A percentile compares a stretch with the other conserved stretches of the same genome.
phyloP scores from a whole-genome alignment of 2,888 invertebrate species.

The Eilema caniola region DNA sequence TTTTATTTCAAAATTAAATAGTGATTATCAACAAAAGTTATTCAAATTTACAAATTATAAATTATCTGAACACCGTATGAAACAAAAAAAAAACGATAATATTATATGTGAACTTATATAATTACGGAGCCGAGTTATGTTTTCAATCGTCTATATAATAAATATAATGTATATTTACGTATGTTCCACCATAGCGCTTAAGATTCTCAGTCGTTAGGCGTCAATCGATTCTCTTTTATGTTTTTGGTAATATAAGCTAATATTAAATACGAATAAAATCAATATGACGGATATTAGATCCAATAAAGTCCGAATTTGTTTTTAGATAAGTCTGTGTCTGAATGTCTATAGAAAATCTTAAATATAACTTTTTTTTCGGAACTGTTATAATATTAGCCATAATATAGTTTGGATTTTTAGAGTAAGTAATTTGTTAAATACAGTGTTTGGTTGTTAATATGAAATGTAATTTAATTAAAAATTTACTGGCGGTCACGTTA shows the following conservation, averaged over 20 bases:
- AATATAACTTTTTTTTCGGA: not conserved
- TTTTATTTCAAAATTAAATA: not conserved
- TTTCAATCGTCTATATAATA: too few species aligned
- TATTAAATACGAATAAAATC: not conserved
- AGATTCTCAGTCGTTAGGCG: too few species aligned
- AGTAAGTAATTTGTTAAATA: not conserved
- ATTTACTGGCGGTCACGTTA: not conserved
- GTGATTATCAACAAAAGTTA: too few species aligned
- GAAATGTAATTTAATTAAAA: not conserved
- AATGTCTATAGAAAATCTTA: not conserved
- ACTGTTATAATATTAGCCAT: not conserved
- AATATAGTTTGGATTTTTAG: not conserved
- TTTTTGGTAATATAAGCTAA: not conserved
- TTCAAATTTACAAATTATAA: not conserved
- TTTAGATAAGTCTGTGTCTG: not conserved
- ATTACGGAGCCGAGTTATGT: too few species aligned
- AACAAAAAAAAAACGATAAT: not conserved
- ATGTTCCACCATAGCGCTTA: too few species aligned
- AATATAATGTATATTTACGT: too few species aligned
- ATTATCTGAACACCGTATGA: not conserved
- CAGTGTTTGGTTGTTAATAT: not conserved
- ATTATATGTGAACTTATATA: not conserved
- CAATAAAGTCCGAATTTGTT: not conserved
- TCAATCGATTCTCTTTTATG: too few species aligned
- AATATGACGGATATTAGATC: not conserved